A percentile compares a stretch with the other conserved stretches of the same genome.
Evolutionary conservation across 2,797 vertebrate species (phyloP).

Genomic region (Gambelia wislizenii): DNA sequence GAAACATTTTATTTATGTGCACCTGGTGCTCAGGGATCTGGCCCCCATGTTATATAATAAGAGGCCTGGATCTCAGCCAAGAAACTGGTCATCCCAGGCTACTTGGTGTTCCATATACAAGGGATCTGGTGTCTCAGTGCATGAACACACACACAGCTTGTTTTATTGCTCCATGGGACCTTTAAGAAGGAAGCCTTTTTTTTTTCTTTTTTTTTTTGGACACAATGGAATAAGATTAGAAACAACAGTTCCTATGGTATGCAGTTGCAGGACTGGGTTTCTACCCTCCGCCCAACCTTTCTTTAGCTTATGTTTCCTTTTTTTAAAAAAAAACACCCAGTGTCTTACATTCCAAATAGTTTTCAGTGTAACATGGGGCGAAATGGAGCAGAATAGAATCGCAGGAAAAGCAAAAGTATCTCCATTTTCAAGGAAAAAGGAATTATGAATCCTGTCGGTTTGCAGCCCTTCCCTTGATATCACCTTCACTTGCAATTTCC

Average conservation of each 20-base stretch:
- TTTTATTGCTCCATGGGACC: slow-evolving; percentile 29
- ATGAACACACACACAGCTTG: slow-evolving; percentile 37
- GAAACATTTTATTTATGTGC: slow-evolving; percentile 77
- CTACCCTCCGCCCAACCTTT: too few species aligned
- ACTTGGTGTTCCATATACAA: slow-evolving; percentile 62
- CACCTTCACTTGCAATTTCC: neutral
- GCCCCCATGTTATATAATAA: slow-evolving; percentile 72
- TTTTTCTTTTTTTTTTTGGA: slow-evolving; percentile 50
- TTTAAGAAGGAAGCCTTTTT: slow-evolving; percentile 43
- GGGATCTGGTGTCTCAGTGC: slow-evolving; percentile 59
- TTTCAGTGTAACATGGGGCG: neutral
- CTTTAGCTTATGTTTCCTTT: neutral
- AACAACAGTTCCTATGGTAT: neutral
- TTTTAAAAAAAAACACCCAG: neutral
- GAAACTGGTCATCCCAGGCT: slow-evolving; percentile 63
- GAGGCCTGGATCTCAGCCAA: slow-evolving; percentile 72
- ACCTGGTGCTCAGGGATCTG: slow-evolving; percentile 71
- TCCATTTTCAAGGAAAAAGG: neutral
- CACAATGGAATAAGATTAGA: slow-evolving; percentile 38
- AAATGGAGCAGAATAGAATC: neutral
- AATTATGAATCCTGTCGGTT: neutral
- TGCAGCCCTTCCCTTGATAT: neutral
- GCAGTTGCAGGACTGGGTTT: neutral
- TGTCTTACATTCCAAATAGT: neutral
- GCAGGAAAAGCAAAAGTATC: neutral